Percentiles rank a stretch among this genome's conserved stretches.
Evolutionary conservation across 2,113 vertebrate species (phyloP).

Genomic region (Neogale vison): DNA sequence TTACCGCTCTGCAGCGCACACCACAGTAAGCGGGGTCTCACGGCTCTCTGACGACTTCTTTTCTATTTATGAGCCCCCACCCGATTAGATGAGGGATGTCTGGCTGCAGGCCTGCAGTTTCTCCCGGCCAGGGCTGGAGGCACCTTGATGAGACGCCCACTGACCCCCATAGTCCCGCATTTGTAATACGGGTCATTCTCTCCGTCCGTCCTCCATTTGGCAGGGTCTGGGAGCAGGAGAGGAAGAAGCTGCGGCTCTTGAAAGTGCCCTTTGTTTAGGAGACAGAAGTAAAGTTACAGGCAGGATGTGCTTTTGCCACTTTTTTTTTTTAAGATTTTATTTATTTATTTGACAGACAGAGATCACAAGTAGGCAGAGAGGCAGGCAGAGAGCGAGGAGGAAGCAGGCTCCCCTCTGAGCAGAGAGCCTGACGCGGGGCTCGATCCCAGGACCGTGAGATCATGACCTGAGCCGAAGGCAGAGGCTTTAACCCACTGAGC

Average conservation of each 20-base stretch:
- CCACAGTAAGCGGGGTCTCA: neutral
- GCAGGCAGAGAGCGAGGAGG: too few relatives aligned
- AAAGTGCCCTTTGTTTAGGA: neutral
- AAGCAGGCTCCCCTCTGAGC: too few relatives aligned
- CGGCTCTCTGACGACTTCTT: neutral
- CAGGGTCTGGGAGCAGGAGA: neutral
- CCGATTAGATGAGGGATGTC: neutral
- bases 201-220: neutral
- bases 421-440: too few relatives aligned
- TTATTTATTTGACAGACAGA: too few relatives aligned
- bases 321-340: neutral
- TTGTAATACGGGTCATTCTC: neutral
- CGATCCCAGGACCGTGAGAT: too few relatives aligned
- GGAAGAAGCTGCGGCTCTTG: neutral
- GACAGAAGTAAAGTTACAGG: neutral
- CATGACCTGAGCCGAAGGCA: too few relatives aligned
- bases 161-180: neutral
- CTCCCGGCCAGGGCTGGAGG: neutral
- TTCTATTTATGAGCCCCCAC: neutral
- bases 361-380: too few relatives aligned
- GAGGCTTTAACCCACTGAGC: too few relatives aligned
- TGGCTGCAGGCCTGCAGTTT: neutral
- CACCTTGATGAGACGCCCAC: neutral
- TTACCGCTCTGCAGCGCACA: neutral
- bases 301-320: neutral